Conservation (phyloP, 2,113 vertebrate species). For the Todiramphus chloris region DNA sequence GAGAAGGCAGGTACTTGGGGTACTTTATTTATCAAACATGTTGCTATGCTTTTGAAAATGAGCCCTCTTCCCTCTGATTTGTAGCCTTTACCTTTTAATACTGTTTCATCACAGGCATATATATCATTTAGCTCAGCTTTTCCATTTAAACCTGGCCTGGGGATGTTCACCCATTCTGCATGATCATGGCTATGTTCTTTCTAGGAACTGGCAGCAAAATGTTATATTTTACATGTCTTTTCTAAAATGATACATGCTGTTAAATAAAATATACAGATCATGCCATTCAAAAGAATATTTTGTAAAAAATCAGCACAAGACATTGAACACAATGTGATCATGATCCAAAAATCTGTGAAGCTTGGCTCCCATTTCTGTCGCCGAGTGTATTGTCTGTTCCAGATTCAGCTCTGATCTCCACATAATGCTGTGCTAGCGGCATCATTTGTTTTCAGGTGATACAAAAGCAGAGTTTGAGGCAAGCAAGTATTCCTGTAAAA, state of each 20-base stretch:
- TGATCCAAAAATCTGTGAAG: not conserved
- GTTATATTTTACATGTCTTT: not conserved
- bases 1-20: not conserved
- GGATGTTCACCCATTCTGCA: not conserved
- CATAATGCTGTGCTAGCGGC: not conserved
- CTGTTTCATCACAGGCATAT: not conserved
- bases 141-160: not conserved
- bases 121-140: not conserved
- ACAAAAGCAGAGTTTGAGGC: not conserved
- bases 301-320: not conserved
- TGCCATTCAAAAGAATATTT: not conserved
- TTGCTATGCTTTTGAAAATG: not conserved
- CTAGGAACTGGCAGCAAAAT: not conserved
- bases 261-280: not conserved
- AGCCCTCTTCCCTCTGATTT: not conserved
- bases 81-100: not conserved
- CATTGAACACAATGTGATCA: not conserved
- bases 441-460: not conserved
- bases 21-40: not conserved
- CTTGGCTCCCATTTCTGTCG: not conserved
- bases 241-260: not conserved
- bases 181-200: not conserved
- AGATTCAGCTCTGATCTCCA: not conserved
- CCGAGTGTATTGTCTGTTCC: not conserved
- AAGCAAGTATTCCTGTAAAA: not conserved